These are phyloP conservation scores for Pipistrellus pygmaeus DNA, from an alignment of 2,797 vertebrate genomes.

Conservation along the genomic window DNA sequence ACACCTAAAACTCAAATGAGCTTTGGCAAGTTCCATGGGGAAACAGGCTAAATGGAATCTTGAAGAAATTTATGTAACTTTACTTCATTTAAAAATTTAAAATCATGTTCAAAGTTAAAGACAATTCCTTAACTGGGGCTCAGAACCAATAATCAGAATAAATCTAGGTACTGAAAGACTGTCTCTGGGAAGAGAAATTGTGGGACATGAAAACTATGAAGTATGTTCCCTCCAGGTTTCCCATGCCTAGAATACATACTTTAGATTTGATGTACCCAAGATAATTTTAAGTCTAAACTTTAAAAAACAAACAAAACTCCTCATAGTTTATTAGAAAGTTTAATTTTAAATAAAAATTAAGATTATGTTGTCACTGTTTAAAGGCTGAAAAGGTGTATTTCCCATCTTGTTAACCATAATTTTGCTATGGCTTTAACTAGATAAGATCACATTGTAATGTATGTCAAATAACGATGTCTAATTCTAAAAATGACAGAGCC, in stretches of 20 bases:
- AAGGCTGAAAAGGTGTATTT: not conserved
- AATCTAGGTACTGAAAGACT: not conserved
- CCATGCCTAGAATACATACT: not conserved
- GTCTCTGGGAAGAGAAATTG: not conserved
- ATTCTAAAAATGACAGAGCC: constrained; percentile 15
- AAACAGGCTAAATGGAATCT: not conserved
- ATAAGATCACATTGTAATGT: not conserved
- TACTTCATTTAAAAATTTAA: not conserved
- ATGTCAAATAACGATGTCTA: constrained; percentile 39
- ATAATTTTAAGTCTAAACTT: not conserved
- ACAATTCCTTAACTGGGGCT: not conserved
- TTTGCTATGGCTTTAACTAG: constrained; percentile 36
- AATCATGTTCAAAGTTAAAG: not conserved
- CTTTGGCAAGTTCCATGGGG: not conserved
- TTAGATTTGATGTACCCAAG: not conserved
- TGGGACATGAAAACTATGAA: not conserved
- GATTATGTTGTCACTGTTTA: constrained; percentile 27
- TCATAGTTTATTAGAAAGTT: not conserved
- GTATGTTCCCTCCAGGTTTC: not conserved
- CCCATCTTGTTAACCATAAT: constrained; percentile 46
- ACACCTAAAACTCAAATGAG: not conserved
- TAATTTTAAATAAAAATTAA: constrained; percentile 42
- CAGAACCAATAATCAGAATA: not conserved
- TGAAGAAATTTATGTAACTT: not conserved
- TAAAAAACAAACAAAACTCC: not conserved